Percentiles rank a stretch among this genome's conserved stretches.
Evolutionary conservation across 2,888 invertebrate species (phyloP).

Genomic region (Agriopis aurantiaria): DNA sequence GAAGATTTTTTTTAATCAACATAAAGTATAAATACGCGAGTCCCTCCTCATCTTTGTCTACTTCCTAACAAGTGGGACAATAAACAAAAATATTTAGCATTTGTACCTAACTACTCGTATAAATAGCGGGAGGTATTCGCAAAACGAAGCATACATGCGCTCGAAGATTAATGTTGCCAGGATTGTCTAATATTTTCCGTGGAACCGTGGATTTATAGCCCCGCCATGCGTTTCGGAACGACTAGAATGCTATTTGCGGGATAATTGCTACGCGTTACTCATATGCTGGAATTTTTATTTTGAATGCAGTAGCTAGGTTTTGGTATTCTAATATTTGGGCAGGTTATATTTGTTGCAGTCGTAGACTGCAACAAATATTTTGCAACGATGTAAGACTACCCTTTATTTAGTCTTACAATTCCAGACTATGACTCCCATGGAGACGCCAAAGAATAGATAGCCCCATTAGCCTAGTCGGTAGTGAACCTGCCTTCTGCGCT

Average conservation of each 20-base stretch:
- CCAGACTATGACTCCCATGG: too few relatives aligned
- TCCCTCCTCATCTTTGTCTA: too few relatives aligned
- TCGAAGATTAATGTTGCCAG: constrained; percentile 46
- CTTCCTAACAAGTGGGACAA: too few relatives aligned
- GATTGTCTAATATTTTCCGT: constrained; percentile 48
- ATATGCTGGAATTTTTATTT: constrained; percentile 18
- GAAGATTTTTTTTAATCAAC: too few relatives aligned
- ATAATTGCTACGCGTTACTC: constrained; percentile 35
- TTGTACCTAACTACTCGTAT: not conserved
- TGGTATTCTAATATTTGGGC: not conserved
- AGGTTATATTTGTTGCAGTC: not conserved
- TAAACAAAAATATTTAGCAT: not conserved
- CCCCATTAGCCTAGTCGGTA: too few relatives aligned
- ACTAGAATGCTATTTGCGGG: constrained; percentile 36
- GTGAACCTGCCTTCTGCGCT: too few relatives aligned
- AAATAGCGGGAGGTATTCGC: constrained; percentile 33
- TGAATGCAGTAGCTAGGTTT: not conserved
- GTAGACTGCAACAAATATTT: not conserved
- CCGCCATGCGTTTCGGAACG: constrained; percentile 40
- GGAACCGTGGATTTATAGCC: constrained; percentile 42
- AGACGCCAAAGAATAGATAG: too few relatives aligned
- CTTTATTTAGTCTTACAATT: too few relatives aligned
- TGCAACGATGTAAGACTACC: too few relatives aligned
- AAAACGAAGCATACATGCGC: constrained; percentile 36
- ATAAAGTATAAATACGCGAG: too few relatives aligned